phyloP scores from a whole-genome alignment of 2,113 vertebrate species.

The Mesembrinibis cayennensis region DNA sequence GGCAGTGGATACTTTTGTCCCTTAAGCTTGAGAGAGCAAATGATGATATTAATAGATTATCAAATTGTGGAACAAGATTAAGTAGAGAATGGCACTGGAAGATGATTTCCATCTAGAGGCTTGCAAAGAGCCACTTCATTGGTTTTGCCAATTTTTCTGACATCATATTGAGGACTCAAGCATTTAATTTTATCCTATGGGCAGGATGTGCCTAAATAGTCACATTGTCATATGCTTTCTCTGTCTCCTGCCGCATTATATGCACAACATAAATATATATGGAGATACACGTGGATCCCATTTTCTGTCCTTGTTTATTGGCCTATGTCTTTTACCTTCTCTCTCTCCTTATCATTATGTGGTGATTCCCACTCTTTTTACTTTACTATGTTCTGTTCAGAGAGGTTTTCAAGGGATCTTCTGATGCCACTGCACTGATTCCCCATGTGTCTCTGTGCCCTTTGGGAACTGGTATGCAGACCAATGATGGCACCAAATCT shows the following conservation, averaged over 20 bases:
- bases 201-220: background rate
- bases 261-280: background rate
- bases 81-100: background rate
- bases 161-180: background rate
- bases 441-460: background rate
- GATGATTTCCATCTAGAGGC: background rate
- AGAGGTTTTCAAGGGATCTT: background rate
- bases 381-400: background rate
- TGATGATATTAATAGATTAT: background rate
- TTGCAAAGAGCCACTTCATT: background rate
- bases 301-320: background rate
- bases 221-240: background rate
- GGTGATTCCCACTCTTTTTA: background rate
- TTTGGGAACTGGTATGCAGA: background rate
- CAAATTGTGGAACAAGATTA: background rate
- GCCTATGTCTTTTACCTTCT: background rate
- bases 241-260: background rate
- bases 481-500: background rate
- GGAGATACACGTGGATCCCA: fast-evolving
- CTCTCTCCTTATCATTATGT: background rate
- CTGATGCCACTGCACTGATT: background rate
- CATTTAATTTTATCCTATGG: background rate
- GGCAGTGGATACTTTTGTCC: background rate
- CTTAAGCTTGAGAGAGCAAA: background rate
- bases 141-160: background rate